Base-by-base conservation (phyloP, 2,888 invertebrate genomes). In the Panopea generosa region DNA sequence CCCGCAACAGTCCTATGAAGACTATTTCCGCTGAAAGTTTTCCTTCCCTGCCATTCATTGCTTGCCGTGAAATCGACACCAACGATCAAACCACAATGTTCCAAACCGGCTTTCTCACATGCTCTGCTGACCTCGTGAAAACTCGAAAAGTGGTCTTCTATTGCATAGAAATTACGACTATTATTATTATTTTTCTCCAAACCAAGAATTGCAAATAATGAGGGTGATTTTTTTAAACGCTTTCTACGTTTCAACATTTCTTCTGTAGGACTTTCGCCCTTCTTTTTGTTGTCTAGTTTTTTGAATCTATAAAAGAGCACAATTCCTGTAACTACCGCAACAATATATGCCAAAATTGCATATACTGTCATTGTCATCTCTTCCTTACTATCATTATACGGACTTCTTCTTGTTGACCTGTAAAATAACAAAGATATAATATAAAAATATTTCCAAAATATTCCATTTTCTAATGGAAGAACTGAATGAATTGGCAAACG, bases 31-130 rank as follows among this genome's bases (percentile, higher is more conserved):
- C 85, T 87, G 84, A 94, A 94, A 9, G 92, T 93, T 71, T 93
- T 92, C 55, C 93, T 86, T 27, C 94, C 94, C 83, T 94, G 94
- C 92, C 94, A 94, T 82, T 94, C 94, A 84, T 94, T 94, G 78
- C 93, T 93, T 9, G 94, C 94, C 7, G 94, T 94, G 88, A 94
- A 94, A 86, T 94, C 94, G 45, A 94, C 91, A 0, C 94, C 94
- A 60, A 94, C 92, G n/a, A 94, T 93, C n/a, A 94, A 86, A 69
- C 93, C 92, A 76, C 93, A 92, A 1, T 89, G 87, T 66, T 93
- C 93, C 20, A 94, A 87, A 0, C 94, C 94, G 2, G 94, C 93
- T 68, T 89, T 86, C 22, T 91, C 77, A 91, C 94, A 93, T 0
- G 93, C 92, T 20, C 78, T 80, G 53, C 90, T 90, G 16, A 93